Base-by-base conservation (phyloP, 1,140 invertebrate species). In the Lordiphosa collinella region DNA sequence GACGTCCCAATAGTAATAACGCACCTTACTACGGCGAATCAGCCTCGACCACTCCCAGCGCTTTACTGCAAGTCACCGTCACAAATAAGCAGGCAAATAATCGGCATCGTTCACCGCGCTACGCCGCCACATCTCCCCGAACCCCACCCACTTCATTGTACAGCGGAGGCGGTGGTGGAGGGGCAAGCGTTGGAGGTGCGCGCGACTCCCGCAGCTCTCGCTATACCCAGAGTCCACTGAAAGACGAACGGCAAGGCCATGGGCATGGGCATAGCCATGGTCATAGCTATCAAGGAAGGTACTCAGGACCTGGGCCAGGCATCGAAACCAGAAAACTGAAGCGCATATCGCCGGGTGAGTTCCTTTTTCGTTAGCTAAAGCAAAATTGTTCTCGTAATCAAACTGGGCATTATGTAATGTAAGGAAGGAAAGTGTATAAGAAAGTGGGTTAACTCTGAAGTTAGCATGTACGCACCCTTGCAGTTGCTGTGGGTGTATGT, bases 61-160 rank as follows among this genome's bases (percentile, higher is more conserved):
- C 65, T 35, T 44, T 75, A 8, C 37, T 73, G 7, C 86, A 88
- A 44, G 86, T 88, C 3, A 88, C 87, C 1, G 85, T 87, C 46
- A 72, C 73, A 35, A 86, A 87, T 46, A 82, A 86, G 49, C 48
- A 60, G 34, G 31, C 70, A 5, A 71, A 56, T 48, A 63, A 34
- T 43, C 67, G 86, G 5, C 87, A 86, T 62, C 76, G 80, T 4
- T 80, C 87, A 8, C 85, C 73, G 58, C 86, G 4, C n/a, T 54
- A 8, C 31, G 63, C 11, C 2, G 31, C 61, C 14, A 61, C 57
- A 14, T 87, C 88, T n/a, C 86, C 86, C 13, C 80, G 82, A 11
- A 88, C 88, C 18, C 88, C 88, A 7, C 88, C 88, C 22, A 78
- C 69, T 10, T 68, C 79, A 3, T 52, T 82, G 18, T 78, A 80